Evolutionary conservation across 2,113 vertebrate genomes (phyloP).

Genomic region (Sisor rabdophorus): DNA sequence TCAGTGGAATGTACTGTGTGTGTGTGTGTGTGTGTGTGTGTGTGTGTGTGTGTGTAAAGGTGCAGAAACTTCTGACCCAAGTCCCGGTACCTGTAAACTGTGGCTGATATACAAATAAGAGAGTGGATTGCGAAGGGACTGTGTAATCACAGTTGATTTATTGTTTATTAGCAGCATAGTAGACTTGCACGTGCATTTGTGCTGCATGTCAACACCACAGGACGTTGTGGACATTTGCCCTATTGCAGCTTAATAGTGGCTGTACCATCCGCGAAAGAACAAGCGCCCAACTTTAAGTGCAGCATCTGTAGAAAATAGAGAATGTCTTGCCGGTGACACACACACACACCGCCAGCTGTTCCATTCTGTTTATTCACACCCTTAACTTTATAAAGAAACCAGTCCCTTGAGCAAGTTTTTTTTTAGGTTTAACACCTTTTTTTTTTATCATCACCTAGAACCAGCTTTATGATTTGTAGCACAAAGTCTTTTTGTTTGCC

Average conservation of each 20-base stretch:
- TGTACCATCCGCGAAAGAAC: not conserved
- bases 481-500: not conserved
- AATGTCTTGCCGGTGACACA: conserved; percentile 64
- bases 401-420: conserved; percentile 37
- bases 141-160: conserved; percentile 99
- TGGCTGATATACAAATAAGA: conserved; percentile 74
- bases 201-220: conserved; percentile 86
- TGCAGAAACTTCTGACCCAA: conserved; percentile 47
- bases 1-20: conserved; percentile 13
- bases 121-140: conserved; percentile 93
- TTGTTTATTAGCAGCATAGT: conserved; percentile 99
- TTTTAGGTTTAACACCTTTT: conserved; percentile 1
- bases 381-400: not conserved
- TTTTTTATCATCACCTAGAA: not conserved
- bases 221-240: conserved; percentile 91
- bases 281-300: not conserved
- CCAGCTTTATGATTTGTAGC: conserved; percentile 11
- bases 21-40: conserved; percentile 16
- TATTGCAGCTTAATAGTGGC: not conserved
- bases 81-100: conserved; percentile 60
- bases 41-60: conserved; percentile 24
- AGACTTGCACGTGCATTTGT: conserved; percentile 90
- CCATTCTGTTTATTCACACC: conserved; percentile 52
- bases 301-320: conserved; percentile 34
- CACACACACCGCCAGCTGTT: conserved; percentile 61